phyloP scores from a whole-genome alignment of 1,140 invertebrate species.

The Platorchestia sp. region DNA sequence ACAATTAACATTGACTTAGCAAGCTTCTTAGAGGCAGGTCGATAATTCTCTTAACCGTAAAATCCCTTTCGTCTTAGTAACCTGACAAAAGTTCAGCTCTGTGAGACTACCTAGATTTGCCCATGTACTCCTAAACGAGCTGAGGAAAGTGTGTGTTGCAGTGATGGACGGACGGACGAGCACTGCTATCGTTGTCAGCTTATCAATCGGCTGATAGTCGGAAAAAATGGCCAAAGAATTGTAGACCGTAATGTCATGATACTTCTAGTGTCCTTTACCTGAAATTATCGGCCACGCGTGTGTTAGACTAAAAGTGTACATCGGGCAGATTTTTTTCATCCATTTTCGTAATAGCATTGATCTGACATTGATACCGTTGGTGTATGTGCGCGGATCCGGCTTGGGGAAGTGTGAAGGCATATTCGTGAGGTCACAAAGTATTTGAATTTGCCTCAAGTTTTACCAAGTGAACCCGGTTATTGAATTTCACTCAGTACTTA shows the following conservation, averaged over 20 bases:
- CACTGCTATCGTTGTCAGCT: not conserved
- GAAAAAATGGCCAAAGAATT: not conserved
- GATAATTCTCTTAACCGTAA: not conserved
- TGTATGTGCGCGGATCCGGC: too few relatives aligned
- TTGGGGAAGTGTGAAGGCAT: not conserved
- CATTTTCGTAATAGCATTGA: not conserved
- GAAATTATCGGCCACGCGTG: too few relatives aligned
- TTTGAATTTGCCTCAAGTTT: not conserved
- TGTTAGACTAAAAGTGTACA: not conserved
- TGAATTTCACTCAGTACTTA: not conserved
- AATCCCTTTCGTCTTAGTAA: not conserved
- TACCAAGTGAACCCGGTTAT: not conserved
- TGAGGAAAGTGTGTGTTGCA: not conserved
- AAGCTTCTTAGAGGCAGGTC: not conserved
- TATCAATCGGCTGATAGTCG: not conserved
- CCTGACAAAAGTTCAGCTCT: not conserved
- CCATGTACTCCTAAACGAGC: not conserved
- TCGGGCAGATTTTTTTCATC: not conserved
- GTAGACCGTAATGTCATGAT: not conserved
- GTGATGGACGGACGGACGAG: not conserved
- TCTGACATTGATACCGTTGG: not conserved
- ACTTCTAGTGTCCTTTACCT: not conserved
- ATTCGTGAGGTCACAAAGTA: not conserved
- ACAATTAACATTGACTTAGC: not conserved
- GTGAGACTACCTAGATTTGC: not conserved